Evolutionary conservation across 1,140 invertebrate species (phyloP), one percentile per base, ranked within the genome.

Genomic region (Grapholita molesta): DNA sequence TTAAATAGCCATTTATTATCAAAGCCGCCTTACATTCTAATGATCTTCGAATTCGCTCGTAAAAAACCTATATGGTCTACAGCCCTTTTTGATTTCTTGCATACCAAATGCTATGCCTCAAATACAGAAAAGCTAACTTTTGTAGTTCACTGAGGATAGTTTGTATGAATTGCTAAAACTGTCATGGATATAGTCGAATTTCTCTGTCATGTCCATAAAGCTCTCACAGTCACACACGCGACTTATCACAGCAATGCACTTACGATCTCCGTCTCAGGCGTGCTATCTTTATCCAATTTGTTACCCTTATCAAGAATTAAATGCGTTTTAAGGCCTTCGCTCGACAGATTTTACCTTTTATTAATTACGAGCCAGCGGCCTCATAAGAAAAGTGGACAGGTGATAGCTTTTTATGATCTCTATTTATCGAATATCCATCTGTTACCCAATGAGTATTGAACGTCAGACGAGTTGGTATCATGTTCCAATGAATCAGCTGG

Each of bases 261-360:
- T 91, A 91, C 89, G 82, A 91, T 91, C 89, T 88, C 82, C 76
- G 77, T 89, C 85, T 89, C 77, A 68, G 71, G 70, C 71, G 69
- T 82, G 77, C 85, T 91, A 91, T 91, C 89, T 90, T 85, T 85
- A 89, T 91, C 83, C 89, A 91, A 91, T 91, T 91, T 91, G 89
- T 91, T 90, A 91, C 88, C 88, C 86, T 89, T 91, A 91, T 91
- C 89, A 86, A 85, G 86, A 85, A 89, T 91, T 91, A 91, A 91
- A 91, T 91, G 88, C 85, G 81, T 91, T 91, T 90, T 88, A 88
- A 83, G 74, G 73, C 84, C 80, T 76, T 79, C 80, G 72, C 74
- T 79, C 74, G 80, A 76, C 78, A 78, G 78, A 81, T 84, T 86
- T 89, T 86, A 79, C 73, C 85, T 87, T 87, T 89, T 90, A 89